Base-by-base conservation (phyloP, 2,888 invertebrate genomes). In the Lasius platythorax region DNA sequence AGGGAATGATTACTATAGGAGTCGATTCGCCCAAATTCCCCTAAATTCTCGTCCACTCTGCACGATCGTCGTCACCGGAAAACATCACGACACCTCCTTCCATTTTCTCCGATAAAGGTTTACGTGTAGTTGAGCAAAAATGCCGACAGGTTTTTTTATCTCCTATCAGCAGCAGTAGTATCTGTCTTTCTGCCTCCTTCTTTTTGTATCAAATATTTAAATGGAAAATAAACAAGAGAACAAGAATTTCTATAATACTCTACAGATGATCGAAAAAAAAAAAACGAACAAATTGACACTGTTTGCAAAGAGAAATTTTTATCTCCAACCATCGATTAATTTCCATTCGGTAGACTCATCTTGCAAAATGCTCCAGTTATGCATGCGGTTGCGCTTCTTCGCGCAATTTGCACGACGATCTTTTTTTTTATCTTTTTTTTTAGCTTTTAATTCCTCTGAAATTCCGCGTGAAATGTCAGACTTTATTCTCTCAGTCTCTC, bases 321-420 rank as follows among this genome's bases (percentile, higher is more conserved):
- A 58, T 46, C 43, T 23, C 8, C 33, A 43, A 72, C 15, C 6
- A 43, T 15, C 33, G 15, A 6, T 72, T 79, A 79, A 79, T 58
- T 72, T 79, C 23, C 23, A 1, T 58, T 58, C 18, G 30, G 3
- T 58, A 33, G 5, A 18, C 23, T 50, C 53, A 58, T 40, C n/a
- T 56, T 40, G 18, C 61, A 75, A 75, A 56, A 56, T 8, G 28
- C 74, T 58, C 58, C 18, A 58, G 18, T 72, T 72, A 43, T 78
- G 43, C 33, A 61, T 15, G 18, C 33, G 23, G 23, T 79, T 72
- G 43, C 40, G n/a, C 33, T 58, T 58, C 23, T 33, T 72, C 15
- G 33, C 15, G 18, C 23, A 72, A 72, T 72, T 79, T 72, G 58
- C 23, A 58, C 43, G 33, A 53, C n/a, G 30, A 11, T 37, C 1